Evolutionary conservation across 1,140 invertebrate genomes (phyloP), one percentile per base, ranked within the genome.

Genomic region (Gonatopus flavifemur): DNA sequence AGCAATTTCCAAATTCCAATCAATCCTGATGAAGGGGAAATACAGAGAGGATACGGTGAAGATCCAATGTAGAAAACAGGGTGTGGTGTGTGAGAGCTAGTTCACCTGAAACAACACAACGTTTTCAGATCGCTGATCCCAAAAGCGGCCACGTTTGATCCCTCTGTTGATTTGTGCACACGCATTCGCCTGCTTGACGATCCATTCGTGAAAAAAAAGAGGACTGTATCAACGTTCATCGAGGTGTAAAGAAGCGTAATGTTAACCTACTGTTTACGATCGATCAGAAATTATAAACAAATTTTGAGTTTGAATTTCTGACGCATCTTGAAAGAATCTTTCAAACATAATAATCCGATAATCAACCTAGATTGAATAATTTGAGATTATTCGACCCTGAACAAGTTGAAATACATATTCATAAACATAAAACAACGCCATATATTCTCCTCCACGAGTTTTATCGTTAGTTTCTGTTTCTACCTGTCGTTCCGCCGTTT

Each of bases 71-170:
- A 54, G 59, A 57, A 62, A 67, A 69, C 61, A 62, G 68, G 67
- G 61, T 58, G 64, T 68, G 62, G 64, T 57, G 68, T 66, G 70
- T 74, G 71, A 72, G 71, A 76, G 66, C 64, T 58, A 46, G 49
- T 62, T 72, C 72, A 75, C 72, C 74, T 76, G 74, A 74, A 76
- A 76, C 69, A 76, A 76, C 74, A 76, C 56, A 69, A 67, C 67
- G 70, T 74, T 76, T 74, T 71, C 74, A 71, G 69, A 74, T 74
- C 70, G 64, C 68, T 74, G 71, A 73, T 74, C 72, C 71, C 65
- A 72, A 74, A 74, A 74, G 70, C 72, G 69, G 67, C 64, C 59
- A 60, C 66, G 67, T 76, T 76, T 69, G 67, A 73, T 73, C 69
- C 71, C 66, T 63, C 64, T 70, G 70, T 74, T 74, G 68, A 70